Conservation (phyloP, 1,140 invertebrate species). For the Drosophila watanabei region DNA sequence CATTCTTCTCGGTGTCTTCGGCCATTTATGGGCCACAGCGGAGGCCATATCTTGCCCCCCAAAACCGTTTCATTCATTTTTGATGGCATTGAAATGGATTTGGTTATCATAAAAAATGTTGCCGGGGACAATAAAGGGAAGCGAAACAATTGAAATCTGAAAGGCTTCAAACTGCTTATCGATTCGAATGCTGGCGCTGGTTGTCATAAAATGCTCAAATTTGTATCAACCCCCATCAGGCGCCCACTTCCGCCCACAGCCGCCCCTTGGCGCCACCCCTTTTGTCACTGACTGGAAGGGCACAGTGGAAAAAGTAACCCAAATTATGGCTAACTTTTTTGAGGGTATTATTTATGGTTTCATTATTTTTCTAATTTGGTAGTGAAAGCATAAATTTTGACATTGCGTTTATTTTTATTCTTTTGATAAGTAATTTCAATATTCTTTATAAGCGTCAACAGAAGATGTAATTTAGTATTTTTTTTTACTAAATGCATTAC, state of each 20-base stretch:
- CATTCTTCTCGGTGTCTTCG: background rate
- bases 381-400: background rate
- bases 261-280: background rate
- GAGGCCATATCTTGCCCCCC: background rate
- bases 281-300: background rate
- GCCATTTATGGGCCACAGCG: conserved; percentile 37
- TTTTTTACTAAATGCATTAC: no score
- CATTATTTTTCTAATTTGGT: background rate
- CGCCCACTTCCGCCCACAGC: background rate
- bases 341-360: no score
- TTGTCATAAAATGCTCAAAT: conserved; percentile 72
- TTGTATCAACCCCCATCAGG: conserved; percentile 21
- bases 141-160: conserved; percentile 73
- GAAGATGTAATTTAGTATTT: background rate
- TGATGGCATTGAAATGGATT: conserved; percentile 68
- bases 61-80: conserved; percentile 56
- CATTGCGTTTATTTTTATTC: background rate
- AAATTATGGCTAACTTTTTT: no score
- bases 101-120: conserved; percentile 66
- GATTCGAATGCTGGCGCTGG: conserved; percentile 65
- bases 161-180: conserved; percentile 76
- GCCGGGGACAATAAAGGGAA: conserved; percentile 58
- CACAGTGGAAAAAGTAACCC: background rate
- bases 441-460: background rate
- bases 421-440: background rate